Conservation (phyloP, 2,797 vertebrate species). For the Microctenopoma stevenorrisi region DNA sequence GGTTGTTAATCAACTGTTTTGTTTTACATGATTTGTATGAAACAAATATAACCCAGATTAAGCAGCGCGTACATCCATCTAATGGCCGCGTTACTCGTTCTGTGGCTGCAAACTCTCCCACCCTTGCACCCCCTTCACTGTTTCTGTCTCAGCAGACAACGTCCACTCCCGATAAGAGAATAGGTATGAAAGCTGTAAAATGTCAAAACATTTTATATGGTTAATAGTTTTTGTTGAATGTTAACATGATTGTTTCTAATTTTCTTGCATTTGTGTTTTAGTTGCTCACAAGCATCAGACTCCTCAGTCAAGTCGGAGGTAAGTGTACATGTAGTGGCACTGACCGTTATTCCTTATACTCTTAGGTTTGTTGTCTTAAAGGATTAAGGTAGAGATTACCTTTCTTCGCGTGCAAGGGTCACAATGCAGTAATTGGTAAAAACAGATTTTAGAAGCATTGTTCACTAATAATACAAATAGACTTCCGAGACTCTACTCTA, state of each 20-base stretch:
- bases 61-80: not conserved
- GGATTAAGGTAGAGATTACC: not conserved
- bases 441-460: too few relatives aligned
- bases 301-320: conserved; percentile 54
- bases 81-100: conserved; percentile 78
- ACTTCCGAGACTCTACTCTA: too few relatives aligned
- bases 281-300: conserved; percentile 45
- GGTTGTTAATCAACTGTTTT: not conserved
- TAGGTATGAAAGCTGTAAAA: conserved; percentile 33
- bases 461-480: too few relatives aligned
- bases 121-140: conserved; percentile 20
- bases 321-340: not conserved
- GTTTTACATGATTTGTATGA: not conserved
- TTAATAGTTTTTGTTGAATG: not conserved
- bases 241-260: not conserved
- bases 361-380: not conserved
- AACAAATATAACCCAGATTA: conserved; percentile 6
- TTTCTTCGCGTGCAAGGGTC: not conserved
- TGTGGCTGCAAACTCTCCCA: conserved; percentile 72
- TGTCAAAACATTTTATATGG: not conserved
- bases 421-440: too few relatives aligned
- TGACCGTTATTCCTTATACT: not conserved
- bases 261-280: conserved; percentile 48
- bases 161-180: conserved; percentile 47
- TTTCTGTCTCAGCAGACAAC: conserved; percentile 18